Evolutionary conservation across 2,888 invertebrate species (phyloP).

Genomic region (Bedellia somnulentella): DNA sequence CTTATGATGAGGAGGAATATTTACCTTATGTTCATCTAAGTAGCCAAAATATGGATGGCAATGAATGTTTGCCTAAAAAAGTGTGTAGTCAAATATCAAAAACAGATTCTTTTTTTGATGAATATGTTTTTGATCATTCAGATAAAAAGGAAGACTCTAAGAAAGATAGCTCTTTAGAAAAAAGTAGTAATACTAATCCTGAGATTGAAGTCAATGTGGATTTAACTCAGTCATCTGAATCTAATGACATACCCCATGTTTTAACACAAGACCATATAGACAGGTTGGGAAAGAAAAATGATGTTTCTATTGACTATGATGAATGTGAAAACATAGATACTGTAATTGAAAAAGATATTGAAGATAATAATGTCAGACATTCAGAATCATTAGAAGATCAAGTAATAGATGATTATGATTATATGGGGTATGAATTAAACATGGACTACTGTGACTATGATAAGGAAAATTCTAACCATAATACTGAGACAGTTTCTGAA

Average conservation of each 20-base stretch:
- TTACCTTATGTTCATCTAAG: conserved; percentile 23
- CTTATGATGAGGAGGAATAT: conserved; percentile 9
- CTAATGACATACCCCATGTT: conserved; percentile 13
- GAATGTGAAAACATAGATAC: conserved; percentile 14
- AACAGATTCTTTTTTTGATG: conserved; percentile 19
- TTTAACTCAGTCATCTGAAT: conserved; percentile 30
- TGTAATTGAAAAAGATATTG: neutral
- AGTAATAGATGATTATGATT: too few relatives aligned
- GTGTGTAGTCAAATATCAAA: neutral
- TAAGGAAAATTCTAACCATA: neutral
- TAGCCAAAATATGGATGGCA: conserved; percentile 9
- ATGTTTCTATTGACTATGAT: conserved; percentile 43
- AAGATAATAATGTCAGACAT: too few relatives aligned
- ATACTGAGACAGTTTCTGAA: too few relatives aligned
- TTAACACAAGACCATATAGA: conserved; percentile 5
- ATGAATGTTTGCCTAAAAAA: neutral
- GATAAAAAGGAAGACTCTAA: too few relatives aligned
- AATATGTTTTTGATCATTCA: conserved; percentile 24
- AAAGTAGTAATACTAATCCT: too few relatives aligned
- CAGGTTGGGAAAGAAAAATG: conserved; percentile 22
- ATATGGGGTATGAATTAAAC: too few relatives aligned
- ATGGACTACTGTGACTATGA: neutral
- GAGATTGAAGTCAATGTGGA: conserved; percentile 16
- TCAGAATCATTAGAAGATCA: neutral
- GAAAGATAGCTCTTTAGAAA: too few relatives aligned